Base-by-base conservation (phyloP, 1,140 invertebrate genomes). In the Vollenhovia emeryi region DNA sequence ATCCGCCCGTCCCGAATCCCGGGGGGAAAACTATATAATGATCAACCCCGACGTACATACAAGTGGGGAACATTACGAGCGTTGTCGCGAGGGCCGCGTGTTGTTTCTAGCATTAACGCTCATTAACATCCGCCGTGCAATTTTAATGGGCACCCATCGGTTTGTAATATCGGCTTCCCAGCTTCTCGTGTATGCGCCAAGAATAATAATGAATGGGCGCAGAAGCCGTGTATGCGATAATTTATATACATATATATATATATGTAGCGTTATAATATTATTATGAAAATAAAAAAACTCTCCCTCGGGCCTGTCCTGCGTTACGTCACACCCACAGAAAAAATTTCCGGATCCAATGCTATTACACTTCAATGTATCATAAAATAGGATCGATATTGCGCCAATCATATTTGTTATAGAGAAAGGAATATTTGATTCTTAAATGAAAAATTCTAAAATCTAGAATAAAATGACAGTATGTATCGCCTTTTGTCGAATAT, bases 101-200 rank as follows among this genome's bases (percentile, higher is more conserved):
- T 69, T 80, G 36, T 40, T 79, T 59, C 36, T 30, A n/a, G 27
- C 68, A 80, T 89, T 89, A 88, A 88, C 82, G 86, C 27, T 88
- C 86, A 85, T 88, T 88, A 89, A 89, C 87, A 88, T 87, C 80
- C 68, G 57, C 64, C 30, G 60, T 74, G 59, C 69, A 69, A 45
- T 79, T 89, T 88, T 89, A 87, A 85, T 75, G 83, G 59, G 71
- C 59, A 9, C 82, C 43, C 73, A 50, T 68, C 30, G 75, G 33
- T 66, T 79, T 33, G 27, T 43, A 68, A 68, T 68, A 43, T 55
- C 60, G 33, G 8, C 6, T 48, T n/a, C 13, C 30, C 30, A 50
- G 30, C 21, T 62, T 40, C 27, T 79, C 43, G 60, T 21, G 33
- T 43, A 66, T 24, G 21, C 21, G 62, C n/a, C 45, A 52, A 43